Percentiles rank a stretch among this genome's conserved stretches.
phyloP scores from a whole-genome alignment of 2,797 vertebrate genomes.

The Pseudotriccus pelzelni region DNA sequence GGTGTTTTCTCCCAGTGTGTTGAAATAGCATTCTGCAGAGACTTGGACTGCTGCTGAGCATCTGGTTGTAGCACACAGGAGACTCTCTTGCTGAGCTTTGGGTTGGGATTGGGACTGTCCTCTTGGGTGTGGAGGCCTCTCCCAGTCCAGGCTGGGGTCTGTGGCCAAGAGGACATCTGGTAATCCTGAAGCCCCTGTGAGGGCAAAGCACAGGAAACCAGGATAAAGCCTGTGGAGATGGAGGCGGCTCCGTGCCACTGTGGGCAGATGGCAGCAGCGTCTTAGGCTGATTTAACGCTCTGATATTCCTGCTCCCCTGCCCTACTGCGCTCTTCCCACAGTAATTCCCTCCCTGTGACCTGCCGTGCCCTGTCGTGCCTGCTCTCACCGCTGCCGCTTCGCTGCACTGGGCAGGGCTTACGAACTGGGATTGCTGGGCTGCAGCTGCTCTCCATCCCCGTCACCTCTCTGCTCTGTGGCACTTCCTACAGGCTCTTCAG shows the following conservation, averaged over 20 bases:
- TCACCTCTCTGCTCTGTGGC: rapidly evolving
- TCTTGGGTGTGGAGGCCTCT: not conserved
- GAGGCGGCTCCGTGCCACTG: rapidly evolving
- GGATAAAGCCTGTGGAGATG: not conserved
- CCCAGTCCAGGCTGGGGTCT: not conserved
- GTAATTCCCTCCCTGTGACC: not conserved
- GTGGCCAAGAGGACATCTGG: rapidly evolving
- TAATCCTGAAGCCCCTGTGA: not conserved
- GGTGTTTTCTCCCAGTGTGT: not conserved
- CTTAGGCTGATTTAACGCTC: not conserved
- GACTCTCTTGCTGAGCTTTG: not conserved
- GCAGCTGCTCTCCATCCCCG: not conserved
- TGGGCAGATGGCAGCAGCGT: not conserved
- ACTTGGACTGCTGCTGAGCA: not conserved
- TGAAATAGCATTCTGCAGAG: not conserved
- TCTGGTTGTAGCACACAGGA: not conserved
- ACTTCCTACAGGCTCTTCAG: not conserved
- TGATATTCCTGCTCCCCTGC: not conserved
- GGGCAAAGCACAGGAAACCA: rapidly evolving
- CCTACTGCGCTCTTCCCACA: not conserved
- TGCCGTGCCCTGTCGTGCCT: not conserved
- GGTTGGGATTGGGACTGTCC: not conserved
- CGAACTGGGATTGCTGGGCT: not conserved
- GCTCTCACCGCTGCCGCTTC: not conserved
- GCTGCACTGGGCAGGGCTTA: not conserved